Base-by-base conservation (phyloP, 2,888 invertebrate genomes). In the Dione juno region DNA sequence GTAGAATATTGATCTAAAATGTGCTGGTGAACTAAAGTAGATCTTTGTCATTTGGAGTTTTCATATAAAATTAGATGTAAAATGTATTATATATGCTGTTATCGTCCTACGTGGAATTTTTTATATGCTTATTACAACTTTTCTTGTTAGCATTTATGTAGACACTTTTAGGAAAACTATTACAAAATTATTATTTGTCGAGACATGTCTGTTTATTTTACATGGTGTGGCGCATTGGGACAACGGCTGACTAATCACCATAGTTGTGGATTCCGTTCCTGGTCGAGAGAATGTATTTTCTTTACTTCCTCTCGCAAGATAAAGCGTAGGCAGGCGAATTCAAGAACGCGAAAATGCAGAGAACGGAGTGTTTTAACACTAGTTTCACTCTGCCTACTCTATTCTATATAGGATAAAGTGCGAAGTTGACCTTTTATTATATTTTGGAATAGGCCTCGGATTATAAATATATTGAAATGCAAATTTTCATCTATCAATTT, bases 71-170 rank as follows among this genome's bases (percentile, higher is more conserved):
- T n/a, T n/a, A n/a, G n/a, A 28, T 28, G 2, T 28, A 28, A 28
- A 28, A 28, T 28, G 28, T 28, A 28, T 28, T 28, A 3, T 16
- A 37, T 37, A 54, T 10, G n/a, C 16, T 40, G 9, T 19, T 6
- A 5, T n/a, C 35, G 35, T 1, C 6, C n/a, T n/a, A 37, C 16
- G 14, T 10, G 37, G 37, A 16, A 40, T 11, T 16, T 57, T 57
- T 57, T 16, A 37, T 40, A 11, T 37, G 37, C 57, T 57, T 57
- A 37, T 57, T 54, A 37, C 14, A 54, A 54, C 54, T 54, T 54
- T 54, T 19, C 54, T 54, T 54, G 54, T 54, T 54, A 54, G 16
- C 37, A 11, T 35, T 3, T 11, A n/a, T 11, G 16, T 54, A 10
- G 37, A 54, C n/a, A 6, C 37, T 37, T 54, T 35, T 37, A n/a